These are phyloP conservation scores for Amphipoea oculea DNA, from an alignment of 2,888 invertebrate genomes.

Conservation along the genomic window DNA sequence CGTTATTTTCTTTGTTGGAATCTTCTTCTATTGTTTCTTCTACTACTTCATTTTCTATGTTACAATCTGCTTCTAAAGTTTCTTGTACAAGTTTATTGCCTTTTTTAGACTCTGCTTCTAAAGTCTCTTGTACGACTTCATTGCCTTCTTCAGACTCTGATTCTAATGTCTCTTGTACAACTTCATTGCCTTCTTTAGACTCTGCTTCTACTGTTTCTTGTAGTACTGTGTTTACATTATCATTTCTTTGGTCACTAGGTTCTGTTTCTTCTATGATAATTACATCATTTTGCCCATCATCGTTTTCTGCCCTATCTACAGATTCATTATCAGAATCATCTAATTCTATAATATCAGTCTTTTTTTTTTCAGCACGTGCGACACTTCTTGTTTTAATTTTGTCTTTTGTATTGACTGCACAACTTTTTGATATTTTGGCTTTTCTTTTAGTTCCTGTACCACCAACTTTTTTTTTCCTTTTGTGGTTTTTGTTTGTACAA, in stretches of 20 bases:
- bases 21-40: background rate
- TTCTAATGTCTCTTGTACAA: background rate
- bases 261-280: constrained; percentile 34
- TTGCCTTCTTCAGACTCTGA: background rate
- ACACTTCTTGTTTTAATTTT: background rate
- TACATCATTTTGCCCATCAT: constrained; percentile 41
- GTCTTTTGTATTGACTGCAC: background rate
- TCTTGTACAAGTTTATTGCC: background rate
- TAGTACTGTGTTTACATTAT: background rate
- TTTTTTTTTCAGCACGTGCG: constrained; percentile 39
- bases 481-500: background rate
- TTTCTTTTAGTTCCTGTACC: background rate
- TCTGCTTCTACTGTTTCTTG: constrained; percentile 16
- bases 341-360: constrained; percentile 65
- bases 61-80: background rate
- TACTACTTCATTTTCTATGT: background rate
- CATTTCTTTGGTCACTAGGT: constrained; percentile 7
- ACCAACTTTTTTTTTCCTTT: background rate
- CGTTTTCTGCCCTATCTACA: constrained; percentile 43
- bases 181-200: background rate
- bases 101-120: background rate
- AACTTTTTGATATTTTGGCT: background rate
- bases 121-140: background rate
- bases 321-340: constrained; percentile 60
- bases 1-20: constrained; percentile 22